Evolutionary conservation across 1,140 invertebrate species (phyloP).

Genomic region (Acarapis woodi): DNA sequence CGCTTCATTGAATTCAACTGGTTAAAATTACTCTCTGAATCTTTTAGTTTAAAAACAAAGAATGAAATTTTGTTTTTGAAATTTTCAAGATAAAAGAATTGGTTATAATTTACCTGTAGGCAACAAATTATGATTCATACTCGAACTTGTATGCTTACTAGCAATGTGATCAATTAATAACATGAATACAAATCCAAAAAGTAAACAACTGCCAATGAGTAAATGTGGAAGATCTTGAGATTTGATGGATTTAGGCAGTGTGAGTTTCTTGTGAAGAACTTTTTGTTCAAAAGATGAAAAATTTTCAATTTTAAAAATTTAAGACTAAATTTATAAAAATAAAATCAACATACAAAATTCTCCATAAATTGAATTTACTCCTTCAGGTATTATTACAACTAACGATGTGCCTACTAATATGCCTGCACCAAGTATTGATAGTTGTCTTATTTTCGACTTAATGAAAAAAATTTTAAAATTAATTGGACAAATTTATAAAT

Average conservation of each 20-base stretch:
- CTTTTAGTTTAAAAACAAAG: slow-evolving; percentile 2
- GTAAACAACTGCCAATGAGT: slow-evolving; percentile 37
- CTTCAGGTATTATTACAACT: slow-evolving; percentile 94
- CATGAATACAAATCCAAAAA: slow-evolving; percentile 90
- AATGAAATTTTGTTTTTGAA: background rate
- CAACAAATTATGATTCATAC: background rate
- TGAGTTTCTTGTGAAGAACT: background rate
- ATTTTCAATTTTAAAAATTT: background rate
- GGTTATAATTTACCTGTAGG: background rate
- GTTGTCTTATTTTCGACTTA: slow-evolving; percentile 68
- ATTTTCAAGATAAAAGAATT: slow-evolving; percentile 2
- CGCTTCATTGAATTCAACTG: no score
- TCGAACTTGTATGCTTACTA: slow-evolving; percentile 15
- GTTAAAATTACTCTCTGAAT: no score
- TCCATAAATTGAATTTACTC: slow-evolving; percentile 45
- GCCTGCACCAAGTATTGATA: slow-evolving; percentile 83
- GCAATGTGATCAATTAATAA: slow-evolving; percentile 59
- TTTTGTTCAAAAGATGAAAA: background rate
- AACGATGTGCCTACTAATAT: slow-evolving; percentile 88
- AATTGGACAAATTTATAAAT: slow-evolving; percentile 1
- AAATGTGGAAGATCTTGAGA: slow-evolving; percentile 19
- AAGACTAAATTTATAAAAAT: background rate
- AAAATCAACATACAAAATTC: slow-evolving; percentile 7
- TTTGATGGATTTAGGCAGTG: slow-evolving; percentile 1
- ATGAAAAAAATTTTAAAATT: slow-evolving; percentile 17